Evolutionary conservation across 2,797 vertebrate genomes (phyloP).

Genomic region (Spheniscus humboldti): DNA sequence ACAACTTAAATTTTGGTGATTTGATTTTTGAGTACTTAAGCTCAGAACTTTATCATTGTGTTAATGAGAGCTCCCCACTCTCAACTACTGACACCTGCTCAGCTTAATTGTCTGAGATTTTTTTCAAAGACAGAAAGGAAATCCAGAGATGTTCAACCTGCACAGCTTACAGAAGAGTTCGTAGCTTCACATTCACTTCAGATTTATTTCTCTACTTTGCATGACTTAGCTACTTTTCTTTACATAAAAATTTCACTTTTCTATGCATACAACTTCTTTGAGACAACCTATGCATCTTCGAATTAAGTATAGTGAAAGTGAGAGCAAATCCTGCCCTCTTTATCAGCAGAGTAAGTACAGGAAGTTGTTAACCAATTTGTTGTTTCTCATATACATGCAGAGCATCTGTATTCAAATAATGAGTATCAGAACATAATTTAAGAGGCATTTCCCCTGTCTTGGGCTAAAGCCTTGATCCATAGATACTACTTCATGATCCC

Average conservation of each 20-base stretch:
- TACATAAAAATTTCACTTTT: neutral
- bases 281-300: neutral
- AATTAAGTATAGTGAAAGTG: neutral
- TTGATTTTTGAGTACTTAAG: neutral
- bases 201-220: neutral
- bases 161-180: neutral
- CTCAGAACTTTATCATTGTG: neutral
- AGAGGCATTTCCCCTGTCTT: neutral
- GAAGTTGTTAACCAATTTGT: neutral
- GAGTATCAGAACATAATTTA: neutral
- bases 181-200: neutral
- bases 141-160: neutral
- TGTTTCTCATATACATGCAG: neutral
- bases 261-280: neutral
- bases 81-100: neutral
- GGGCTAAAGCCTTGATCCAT: neutral
- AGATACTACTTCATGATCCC: neutral
- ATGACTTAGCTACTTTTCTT: neutral
- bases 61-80: neutral
- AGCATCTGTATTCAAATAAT: neutral
- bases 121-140: neutral
- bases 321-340: neutral
- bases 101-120: neutral
- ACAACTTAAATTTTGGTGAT: neutral
- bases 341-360: neutral